Evolutionary conservation across 2,113 vertebrate species (phyloP).

Genomic region (rabbit (Oryctolagus cuniculus)): DNA sequence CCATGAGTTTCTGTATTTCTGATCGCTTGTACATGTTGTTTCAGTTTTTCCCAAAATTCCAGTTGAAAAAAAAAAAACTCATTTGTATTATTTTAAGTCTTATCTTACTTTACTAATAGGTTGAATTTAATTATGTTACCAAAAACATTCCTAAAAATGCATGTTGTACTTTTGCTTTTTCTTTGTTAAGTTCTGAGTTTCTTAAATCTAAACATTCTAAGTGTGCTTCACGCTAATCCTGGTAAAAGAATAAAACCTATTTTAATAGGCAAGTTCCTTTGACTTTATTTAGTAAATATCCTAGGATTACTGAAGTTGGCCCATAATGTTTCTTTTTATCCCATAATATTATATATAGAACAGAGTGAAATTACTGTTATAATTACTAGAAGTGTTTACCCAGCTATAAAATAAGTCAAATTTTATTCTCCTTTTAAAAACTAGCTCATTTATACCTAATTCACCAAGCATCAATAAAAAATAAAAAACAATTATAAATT

Average conservation of each 20-base stretch:
- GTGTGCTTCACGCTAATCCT: background rate
- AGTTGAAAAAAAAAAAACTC: background rate
- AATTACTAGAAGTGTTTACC: slow-evolving; percentile 85
- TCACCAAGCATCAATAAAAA: slow-evolving; percentile 87
- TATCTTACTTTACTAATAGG: background rate
- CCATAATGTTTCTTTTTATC: slow-evolving; percentile 11
- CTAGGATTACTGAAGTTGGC: slow-evolving; percentile 62
- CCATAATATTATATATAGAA: slow-evolving; percentile 68
- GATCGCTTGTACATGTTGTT: background rate
- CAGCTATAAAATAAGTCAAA: slow-evolving; percentile 80
- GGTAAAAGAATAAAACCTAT: background rate
- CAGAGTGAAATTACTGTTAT: slow-evolving; percentile 78
- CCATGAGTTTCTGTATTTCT: background rate
- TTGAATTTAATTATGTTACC: background rate
- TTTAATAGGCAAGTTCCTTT: slow-evolving; percentile 32
- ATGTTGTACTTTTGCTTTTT: background rate
- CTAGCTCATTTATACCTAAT: slow-evolving; percentile 83
- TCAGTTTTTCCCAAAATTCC: background rate
- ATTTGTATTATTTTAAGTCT: background rate
- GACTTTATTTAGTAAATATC: slow-evolving; percentile 48
- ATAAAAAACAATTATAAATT: slow-evolving; percentile 89
- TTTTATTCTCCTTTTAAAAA: slow-evolving; percentile 81
- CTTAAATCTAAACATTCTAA: background rate
- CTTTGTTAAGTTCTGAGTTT: background rate
- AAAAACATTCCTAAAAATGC: background rate